Evolutionary conservation across 2,888 invertebrate species (phyloP).

Genomic region (Aleiodes testaceus): DNA sequence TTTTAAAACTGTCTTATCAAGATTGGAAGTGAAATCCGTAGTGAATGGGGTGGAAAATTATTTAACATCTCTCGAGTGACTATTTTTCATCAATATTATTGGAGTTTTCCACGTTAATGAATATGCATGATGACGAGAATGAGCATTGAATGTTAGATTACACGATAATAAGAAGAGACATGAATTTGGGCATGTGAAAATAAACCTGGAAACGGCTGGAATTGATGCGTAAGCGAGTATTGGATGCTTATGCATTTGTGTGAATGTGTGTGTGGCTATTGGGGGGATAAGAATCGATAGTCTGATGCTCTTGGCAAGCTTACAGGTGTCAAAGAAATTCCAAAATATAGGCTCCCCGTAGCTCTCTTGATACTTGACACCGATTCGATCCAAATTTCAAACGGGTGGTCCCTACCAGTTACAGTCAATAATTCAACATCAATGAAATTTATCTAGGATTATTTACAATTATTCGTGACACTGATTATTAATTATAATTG

Average conservation of each 20-base stretch:
- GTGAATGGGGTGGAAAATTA: constrained; percentile 17
- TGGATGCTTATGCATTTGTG: not conserved
- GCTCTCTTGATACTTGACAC: constrained; percentile 51
- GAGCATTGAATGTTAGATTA: not conserved
- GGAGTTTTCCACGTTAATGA: not conserved
- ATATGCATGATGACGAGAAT: constrained; percentile 11
- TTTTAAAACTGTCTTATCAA: constrained; percentile 34
- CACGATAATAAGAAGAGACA: not conserved
- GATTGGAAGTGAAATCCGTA: constrained; percentile 39
- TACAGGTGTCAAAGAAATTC: constrained; percentile 54
- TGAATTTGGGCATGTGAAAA: not conserved
- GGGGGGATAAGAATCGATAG: constrained; percentile 47
- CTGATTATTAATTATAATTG: no score
- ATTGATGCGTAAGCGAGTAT: constrained; percentile 9
- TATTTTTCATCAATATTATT: constrained; percentile 5
- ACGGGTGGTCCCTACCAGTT: constrained; percentile 50
- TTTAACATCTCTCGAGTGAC: not conserved
- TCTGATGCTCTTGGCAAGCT: constrained; percentile 45
- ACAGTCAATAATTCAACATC: not conserved
- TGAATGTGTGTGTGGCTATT: constrained; percentile 1
- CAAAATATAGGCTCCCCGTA: constrained; percentile 37
- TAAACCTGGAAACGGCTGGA: not conserved
- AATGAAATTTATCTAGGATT: no score
- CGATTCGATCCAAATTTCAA: constrained; percentile 48
- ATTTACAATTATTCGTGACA: no score